Conservation (phyloP, 2,888 invertebrate species). For the Oegoconia quadripuncta region DNA sequence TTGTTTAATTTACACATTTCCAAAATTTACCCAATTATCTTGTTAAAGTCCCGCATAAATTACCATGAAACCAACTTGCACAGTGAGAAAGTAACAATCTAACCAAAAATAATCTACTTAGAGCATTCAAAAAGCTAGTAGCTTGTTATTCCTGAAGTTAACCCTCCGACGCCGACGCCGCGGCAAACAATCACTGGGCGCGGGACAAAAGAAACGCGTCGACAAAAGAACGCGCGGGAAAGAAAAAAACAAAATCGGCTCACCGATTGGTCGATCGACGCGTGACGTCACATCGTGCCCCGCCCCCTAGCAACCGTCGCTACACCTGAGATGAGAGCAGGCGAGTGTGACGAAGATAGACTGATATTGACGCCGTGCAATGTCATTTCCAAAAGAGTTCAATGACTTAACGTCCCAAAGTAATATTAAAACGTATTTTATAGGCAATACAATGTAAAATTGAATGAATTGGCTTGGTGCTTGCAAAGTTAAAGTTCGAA, state of each 20-base stretch:
- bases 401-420: background rate
- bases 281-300: constrained; percentile 65
- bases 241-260: constrained; percentile 53
- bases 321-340: constrained; percentile 71
- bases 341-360: constrained; percentile 58
- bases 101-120: constrained; percentile 12
- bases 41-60: too few relatives aligned
- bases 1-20: too few relatives aligned
- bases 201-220: constrained; percentile 56
- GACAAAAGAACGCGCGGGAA: constrained; percentile 53
- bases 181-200: constrained; percentile 47
- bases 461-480: background rate
- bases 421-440: constrained; percentile 14
- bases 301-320: constrained; percentile 77
- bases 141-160: constrained; percentile 52
- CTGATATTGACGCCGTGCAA: constrained; percentile 43
- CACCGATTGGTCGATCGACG: constrained; percentile 53
- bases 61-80: background rate
- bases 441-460: constrained; percentile 21
- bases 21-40: too few relatives aligned
- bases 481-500: constrained; percentile 24
- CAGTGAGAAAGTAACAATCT: constrained; percentile 2
- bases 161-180: constrained; percentile 34
- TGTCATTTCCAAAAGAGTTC: constrained; percentile 25
- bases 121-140: constrained; percentile 25